Percentiles rank a stretch among this genome's conserved stretches.
These are phyloP conservation scores for Zele albiditarsus DNA, from an alignment of 2,888 invertebrate genomes.

Conservation along the genomic window DNA sequence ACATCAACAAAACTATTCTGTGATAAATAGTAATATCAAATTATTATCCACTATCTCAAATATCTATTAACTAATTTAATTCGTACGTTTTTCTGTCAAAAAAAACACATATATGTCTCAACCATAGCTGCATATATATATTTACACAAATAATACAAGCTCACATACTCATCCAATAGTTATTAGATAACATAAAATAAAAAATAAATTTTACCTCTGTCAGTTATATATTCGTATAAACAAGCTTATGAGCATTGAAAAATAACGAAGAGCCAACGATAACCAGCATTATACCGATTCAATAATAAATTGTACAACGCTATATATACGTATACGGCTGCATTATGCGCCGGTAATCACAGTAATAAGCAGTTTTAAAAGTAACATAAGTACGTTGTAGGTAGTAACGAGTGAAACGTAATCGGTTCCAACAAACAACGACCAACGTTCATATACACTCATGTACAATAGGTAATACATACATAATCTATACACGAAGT, in stretches of 20 bases:
- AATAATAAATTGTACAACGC: slow-evolving; percentile 68
- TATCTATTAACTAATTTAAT: too few relatives aligned
- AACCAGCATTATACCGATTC: slow-evolving; percentile 66
- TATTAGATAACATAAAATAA: not conserved
- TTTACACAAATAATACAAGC: not conserved
- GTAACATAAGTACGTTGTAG: slow-evolving; percentile 63
- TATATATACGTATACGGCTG: slow-evolving; percentile 44
- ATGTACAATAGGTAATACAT: not conserved
- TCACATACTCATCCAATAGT: not conserved
- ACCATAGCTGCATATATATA: too few relatives aligned
- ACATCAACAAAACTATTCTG: not conserved
- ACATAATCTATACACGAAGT: not conserved
- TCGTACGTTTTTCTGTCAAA: too few relatives aligned
- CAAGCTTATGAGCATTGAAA: not conserved
- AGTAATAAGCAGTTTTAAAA: slow-evolving; percentile 70
- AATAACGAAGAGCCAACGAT: slow-evolving; percentile 24
- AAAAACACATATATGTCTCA: too few relatives aligned
- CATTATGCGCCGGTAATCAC: slow-evolving; percentile 69
- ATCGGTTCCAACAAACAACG: slow-evolving; percentile 58
- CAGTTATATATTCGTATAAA: not conserved
- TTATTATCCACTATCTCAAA: too few relatives aligned
- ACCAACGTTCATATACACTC: slow-evolving; percentile 2
- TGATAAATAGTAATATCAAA: too few relatives aligned
- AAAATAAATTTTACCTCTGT: not conserved
- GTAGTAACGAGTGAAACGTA: slow-evolving; percentile 68